Conservation (phyloP, 2,113 vertebrate genomes). For the Malurus alboscapulatus region DNA sequence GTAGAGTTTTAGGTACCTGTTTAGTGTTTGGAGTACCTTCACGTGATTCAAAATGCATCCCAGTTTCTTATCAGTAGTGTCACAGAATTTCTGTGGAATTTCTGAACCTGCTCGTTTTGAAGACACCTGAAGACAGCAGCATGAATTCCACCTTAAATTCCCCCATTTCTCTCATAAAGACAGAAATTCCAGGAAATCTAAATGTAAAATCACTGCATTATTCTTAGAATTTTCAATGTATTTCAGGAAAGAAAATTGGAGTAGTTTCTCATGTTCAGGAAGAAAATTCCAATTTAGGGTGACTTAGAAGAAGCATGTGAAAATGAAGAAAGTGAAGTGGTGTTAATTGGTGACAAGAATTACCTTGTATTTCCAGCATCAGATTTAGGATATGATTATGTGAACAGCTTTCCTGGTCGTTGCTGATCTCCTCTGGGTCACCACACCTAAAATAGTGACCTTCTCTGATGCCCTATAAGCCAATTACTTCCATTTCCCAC, state of each 20-base stretch:
- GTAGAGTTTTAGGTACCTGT: background rate
- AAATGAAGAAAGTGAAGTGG: background rate
- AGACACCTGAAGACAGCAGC: background rate
- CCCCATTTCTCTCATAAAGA: fast-evolving
- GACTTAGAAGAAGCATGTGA: background rate
- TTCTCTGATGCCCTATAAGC: background rate
- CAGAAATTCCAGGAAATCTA: background rate
- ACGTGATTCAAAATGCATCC: background rate
- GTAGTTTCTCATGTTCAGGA: background rate
- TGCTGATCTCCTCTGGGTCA: background rate
- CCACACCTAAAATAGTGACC: background rate
- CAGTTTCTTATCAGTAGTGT: background rate
- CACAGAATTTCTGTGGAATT: background rate
- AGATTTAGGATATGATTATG: background rate
- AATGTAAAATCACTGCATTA: background rate
- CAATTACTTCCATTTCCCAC: background rate
- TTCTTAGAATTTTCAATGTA: background rate
- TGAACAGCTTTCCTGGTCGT: background rate
- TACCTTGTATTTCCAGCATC: background rate
- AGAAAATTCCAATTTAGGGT: background rate
- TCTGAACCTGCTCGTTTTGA: background rate
- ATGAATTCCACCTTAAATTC: background rate
- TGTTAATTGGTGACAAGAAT: background rate
- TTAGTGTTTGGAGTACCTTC: background rate
- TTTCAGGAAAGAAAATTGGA: background rate